Evolutionary conservation across 2,797 vertebrate genomes (phyloP).

Genomic region (Mus caroli): DNA sequence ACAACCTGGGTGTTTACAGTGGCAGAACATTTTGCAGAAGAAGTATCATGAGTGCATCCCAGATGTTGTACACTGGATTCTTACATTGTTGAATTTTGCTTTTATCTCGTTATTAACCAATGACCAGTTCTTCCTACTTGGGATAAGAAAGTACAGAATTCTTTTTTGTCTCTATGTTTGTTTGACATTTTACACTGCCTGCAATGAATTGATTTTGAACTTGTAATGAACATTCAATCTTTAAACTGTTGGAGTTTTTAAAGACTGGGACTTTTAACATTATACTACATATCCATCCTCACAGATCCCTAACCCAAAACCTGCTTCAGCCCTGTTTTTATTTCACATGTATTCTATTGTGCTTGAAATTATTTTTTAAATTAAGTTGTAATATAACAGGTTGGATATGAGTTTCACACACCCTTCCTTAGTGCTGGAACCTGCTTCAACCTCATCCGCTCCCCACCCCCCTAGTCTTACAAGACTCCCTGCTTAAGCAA

Average conservation of each 20-base stretch:
- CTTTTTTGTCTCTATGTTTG: background rate
- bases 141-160: background rate
- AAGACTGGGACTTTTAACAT: background rate
- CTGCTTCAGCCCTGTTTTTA: background rate
- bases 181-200: background rate
- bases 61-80: background rate
- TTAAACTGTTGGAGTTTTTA: background rate
- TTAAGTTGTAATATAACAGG: background rate
- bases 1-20: background rate
- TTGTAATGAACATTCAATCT: background rate
- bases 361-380: background rate
- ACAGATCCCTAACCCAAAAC: background rate
- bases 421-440: background rate
- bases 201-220: background rate
- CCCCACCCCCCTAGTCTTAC: background rate
- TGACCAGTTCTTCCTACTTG: background rate
- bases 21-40: background rate
- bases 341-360: background rate
- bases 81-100: background rate
- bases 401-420: background rate
- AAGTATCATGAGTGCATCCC: background rate
- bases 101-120: background rate
- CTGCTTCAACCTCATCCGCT: background rate
- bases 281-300: background rate
- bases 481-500: background rate